Conservation (phyloP, 2,888 invertebrate genomes). For the Nemotelus pantherinus region DNA sequence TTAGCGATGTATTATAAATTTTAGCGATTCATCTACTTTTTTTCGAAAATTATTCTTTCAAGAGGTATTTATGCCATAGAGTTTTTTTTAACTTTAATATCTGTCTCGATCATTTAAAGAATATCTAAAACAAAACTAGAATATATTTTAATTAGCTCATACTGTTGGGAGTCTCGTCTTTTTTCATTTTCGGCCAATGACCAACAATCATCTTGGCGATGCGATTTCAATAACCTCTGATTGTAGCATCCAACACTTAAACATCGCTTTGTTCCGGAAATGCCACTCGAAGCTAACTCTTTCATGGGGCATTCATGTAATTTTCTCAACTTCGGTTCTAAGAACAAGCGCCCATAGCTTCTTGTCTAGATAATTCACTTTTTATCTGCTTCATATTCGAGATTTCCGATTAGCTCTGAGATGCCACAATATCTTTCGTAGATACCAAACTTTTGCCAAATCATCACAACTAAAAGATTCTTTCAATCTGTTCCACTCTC, state of each 20-base stretch:
- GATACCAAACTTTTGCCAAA: constrained; percentile 1
- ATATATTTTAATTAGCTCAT: no score
- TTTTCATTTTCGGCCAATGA: no score
- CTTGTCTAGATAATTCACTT: neutral
- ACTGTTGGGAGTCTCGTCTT: no score
- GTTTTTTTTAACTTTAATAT: no score
- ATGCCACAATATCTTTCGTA: constrained; percentile 9
- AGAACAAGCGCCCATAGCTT: neutral
- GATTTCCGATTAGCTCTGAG: constrained; percentile 17
- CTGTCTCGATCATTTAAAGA: no score
- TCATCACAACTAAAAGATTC: constrained; percentile 38
- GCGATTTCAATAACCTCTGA: no score
- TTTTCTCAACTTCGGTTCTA: neutral
- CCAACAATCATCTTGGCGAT: no score
- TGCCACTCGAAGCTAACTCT: neutral
- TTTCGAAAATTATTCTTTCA: no score
- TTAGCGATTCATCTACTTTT: no score
- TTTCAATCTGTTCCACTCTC: constrained; percentile 21
- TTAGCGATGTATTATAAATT: no score
- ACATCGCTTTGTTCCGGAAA: constrained; percentile 26
- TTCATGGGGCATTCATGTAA: constrained; percentile 3
- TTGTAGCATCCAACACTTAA: neutral
- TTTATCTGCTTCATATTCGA: neutral
- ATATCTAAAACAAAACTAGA: no score
- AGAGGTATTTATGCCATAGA: no score